Evolutionary conservation across 2,797 vertebrate species (phyloP), one percentile per base, ranked within the genome.

Genomic region (Nannoperca obscura): DNA sequence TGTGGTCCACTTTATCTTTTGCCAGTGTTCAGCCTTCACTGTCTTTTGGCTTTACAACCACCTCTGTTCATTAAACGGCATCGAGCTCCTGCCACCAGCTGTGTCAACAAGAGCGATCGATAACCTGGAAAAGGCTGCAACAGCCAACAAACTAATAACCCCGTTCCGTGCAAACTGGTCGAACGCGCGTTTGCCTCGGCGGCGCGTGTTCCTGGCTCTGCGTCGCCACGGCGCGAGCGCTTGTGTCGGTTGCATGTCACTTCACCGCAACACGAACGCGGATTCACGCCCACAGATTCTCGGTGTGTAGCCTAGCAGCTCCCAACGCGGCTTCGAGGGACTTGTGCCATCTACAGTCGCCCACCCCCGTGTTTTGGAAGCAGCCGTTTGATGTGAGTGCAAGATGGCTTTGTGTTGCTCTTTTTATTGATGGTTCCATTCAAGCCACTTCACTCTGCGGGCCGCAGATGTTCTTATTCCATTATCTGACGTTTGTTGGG

Each of bases 91-190:
- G 74, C 58, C 76, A 82, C 30, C 88, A 88, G 89, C 90, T 91
- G 84, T 85, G 89, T 88, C 84, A 86, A 88, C 70, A 89, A 89
- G 2, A 63, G 24, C 53, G 22, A 77, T 89, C 80, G 74, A 88
- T 88, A 76, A 71, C 12, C 46, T 20, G 42, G 36, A 69, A 49
- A 82, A 40, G 58, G 24, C 24, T 38, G 46, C 58, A 73, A 42
- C 59, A 66, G 62, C 60, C 44, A 22, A 9, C 69, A 74, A 76
- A 79, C 69, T 76, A 61, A 59, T 73, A 27, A 30, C 44, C 46
- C 20, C 19, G 46, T 20, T 2, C 17, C 46, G 46, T 13, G 38
- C 32, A 74, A 74, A 71, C 72, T 32, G 69, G 52, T 77, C 59
- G 54, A 34, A 62, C 5, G 38, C 50, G 22, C 40, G 53, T 64